Percentiles rank a stretch among this genome's conserved stretches.
Conservation (phyloP, 2,797 vertebrate genomes). For the Gambusia yucatana region DNA sequence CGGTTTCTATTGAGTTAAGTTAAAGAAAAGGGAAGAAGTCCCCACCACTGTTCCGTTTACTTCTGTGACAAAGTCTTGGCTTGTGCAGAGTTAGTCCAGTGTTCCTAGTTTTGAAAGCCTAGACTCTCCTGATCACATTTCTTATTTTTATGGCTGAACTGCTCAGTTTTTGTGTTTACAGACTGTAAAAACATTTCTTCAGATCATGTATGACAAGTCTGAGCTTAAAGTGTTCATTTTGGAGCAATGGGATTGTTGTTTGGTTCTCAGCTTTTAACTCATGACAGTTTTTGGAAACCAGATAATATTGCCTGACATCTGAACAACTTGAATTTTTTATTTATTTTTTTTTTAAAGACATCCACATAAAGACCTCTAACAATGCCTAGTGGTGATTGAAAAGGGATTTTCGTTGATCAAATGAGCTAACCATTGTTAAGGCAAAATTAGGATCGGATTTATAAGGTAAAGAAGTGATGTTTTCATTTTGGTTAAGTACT, state of each 20-base stretch:
- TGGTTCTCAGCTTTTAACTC: not conserved
- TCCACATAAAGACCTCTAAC: not conserved
- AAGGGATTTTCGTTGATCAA: not conserved
- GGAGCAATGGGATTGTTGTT: not conserved
- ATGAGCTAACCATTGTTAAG: not conserved
- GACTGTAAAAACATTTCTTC: not conserved
- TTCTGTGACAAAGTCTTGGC: not conserved
- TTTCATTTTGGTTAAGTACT: not conserved
- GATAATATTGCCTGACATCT: not conserved
- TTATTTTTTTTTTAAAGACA: not conserved
- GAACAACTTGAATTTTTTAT: not conserved
- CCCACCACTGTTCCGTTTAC: not conserved
- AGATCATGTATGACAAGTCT: not conserved
- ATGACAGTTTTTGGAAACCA: not conserved
- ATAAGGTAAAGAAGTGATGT: not conserved
- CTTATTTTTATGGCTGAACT: not conserved
- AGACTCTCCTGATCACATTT: not conserved
- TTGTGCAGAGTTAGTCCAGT: not conserved
- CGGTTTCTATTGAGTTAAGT: not conserved
- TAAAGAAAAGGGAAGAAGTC: not conserved
- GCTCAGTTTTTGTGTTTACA: not conserved
- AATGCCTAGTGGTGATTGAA: not conserved
- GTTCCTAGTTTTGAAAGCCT: not conserved
- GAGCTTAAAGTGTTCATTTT: not conserved
- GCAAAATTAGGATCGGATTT: not conserved